Evolutionary conservation across 2,888 invertebrate species (phyloP), one percentile per base, ranked within the genome.

Genomic region (Agonopterix arenella): DNA sequence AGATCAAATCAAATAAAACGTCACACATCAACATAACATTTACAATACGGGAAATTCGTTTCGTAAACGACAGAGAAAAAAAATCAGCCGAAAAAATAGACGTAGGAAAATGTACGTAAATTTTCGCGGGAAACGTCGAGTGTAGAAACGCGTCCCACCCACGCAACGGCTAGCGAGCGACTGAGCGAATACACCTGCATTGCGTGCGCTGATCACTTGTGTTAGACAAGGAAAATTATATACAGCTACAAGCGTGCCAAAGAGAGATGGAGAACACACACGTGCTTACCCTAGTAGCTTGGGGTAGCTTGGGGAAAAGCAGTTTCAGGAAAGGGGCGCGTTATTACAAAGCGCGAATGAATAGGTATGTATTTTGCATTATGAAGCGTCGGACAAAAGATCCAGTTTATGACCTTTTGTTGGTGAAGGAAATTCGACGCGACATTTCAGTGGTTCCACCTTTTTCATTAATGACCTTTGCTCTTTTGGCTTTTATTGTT

Each of bases 141-240:
- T 57, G 60, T 54, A 57, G 56, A 55, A 52, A 63, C 61, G 63
- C 82, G 80, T 73, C 62, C 73, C 72, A 65, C 80, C 76, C 75
- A 75, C 80, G 70, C 73, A 65, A 58, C 69, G 62, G 62, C 62
- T 61, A 52, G 66, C 68, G 69, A 73, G 71, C 80, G 80, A 88
- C 88, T 88, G 73, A 72, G 64, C 65, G 50, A 57, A 58, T 76
- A 82, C 84, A 88, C 88, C 88, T 88, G 88, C 88, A 88, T 78
- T 88, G 86, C 88, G 88, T 84, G 84, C 83, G 88, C 84, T 82
- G 79, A 69, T 81, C 80, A 76, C 68, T 67, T 67, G 58, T 59
- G 70, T 48, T 45, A 50, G 68, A 82, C 44, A 28, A 28, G 54
- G 73, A 68, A 79, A 78, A 61, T 52, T 16, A 51, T 53, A 69